Evolutionary conservation across 2,113 vertebrate species (phyloP), one percentile per base, ranked within the genome.

Genomic region (Nothoprocta pentlandii): DNA sequence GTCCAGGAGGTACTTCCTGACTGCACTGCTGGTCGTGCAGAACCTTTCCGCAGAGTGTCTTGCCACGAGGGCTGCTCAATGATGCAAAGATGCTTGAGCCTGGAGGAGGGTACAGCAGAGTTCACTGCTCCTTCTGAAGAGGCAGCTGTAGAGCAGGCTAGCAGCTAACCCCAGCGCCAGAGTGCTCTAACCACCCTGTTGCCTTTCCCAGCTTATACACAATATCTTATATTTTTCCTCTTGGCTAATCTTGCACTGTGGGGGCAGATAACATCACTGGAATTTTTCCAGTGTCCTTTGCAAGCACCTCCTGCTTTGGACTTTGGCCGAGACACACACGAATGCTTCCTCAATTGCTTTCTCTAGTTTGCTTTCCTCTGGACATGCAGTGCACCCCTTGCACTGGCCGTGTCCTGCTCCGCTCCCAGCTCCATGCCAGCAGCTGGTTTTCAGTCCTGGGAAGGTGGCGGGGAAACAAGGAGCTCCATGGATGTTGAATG

Each of bases 231-330:
- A 85, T 90, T 91, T 66, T 22, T 26, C 67, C 71, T 90, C 82
- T 76, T 70, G 68, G 87, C 56, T 95, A 86, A 90, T 95, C 85
- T 90, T 77, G 85, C 73, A 83, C 77, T 86, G 80, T 89, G 83
- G 80, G 82, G 88, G 53, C 82, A 93, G 96, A 95, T 95, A 97
- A 95, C 68, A 97, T 95, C 95, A 19, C 83, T 95, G 96, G 94
- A 95, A 86, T 94, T 92, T 88, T 96, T 96, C 87, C 94, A 88
- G 44, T 89, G 93, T 92, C 93, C 94, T 96, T 95, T 95, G 85
- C 85, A 81, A 95, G 90, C 8, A 1, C 82, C 93, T 86, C 76
- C 73, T 83, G 71, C 73, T 86, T 92, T 94, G 87, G 92, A 96
- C 94, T 92, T 93, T 89, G 92, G 80, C 87, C 95, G 92, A 84